Base-by-base conservation (phyloP, 2,113 vertebrate species). In the Aspidoscelis tigris region DNA sequence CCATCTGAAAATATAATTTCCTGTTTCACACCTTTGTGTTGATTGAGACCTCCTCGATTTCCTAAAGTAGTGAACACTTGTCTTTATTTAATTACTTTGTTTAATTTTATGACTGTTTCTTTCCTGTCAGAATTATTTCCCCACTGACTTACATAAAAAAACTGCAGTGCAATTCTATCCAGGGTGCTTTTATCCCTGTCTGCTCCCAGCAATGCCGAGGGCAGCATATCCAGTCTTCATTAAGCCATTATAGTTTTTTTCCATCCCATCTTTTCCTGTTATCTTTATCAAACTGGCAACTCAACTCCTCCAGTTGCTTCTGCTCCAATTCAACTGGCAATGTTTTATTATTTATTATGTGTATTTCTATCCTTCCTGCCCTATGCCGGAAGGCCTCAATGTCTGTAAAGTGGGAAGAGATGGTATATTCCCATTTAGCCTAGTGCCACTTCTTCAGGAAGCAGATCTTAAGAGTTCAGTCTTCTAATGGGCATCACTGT, bases 1-100 rank as follows among this genome's bases (percentile, higher is more conserved):
- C 76, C 82, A n/a, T 73, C 88, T 68, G n/a, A 75, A 22, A 89
- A 89, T 88, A 39, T n/a, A 53, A 58, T 85, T 84, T 72, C 61
- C 83, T 89, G 0, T 71, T 50, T 8, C 1, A 47, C 84, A 76
- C 83, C 61, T 91, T 50, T 74, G 21, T 26, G 9, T 43, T 71
- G 16, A 43, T 81, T 73, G 53, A 73, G 14, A 64, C 21, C 2
- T 20, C 21, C 39, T 44, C 1, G 3, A 44, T 71, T 39, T 80
- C 58, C n/a, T 43, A 22, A 2, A 81, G 2, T 43, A 58, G 0
- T 22, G 26, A 75, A 39, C 24, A 7, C 16, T 26, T 2, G 3
- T 55, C 50, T 50, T 76, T 55, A 33, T 55, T 76, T 78, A 78
- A 14, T 44, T 55, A 33, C 16, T 55, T 78, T 41, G 18, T 44